A percentile compares a stretch with the other conserved stretches of the same genome.
phyloP scores from a whole-genome alignment of 2,888 invertebrate genomes.

The Cremastinae sp. region DNA sequence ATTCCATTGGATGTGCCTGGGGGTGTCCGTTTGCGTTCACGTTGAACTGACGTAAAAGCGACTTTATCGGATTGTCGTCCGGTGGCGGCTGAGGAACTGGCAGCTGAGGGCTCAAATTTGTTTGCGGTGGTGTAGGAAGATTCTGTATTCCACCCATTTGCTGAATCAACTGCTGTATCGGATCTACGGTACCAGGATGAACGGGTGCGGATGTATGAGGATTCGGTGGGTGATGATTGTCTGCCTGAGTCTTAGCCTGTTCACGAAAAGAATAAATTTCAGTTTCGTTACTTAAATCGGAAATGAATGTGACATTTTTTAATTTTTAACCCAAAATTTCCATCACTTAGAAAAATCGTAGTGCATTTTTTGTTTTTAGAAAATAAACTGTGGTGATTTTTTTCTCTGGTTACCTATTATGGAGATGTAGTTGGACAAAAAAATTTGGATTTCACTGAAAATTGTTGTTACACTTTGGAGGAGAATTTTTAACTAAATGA shows the following conservation, averaged over 20 bases:
- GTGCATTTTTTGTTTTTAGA: too few species aligned
- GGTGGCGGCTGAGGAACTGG: slow-evolving; percentile 65
- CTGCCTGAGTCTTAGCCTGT: slow-evolving; percentile 73
- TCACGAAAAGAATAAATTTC: slow-evolving; percentile 62
- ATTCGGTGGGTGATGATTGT: slow-evolving; percentile 71
- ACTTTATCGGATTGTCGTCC: slow-evolving; percentile 82
- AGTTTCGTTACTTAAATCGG: not conserved
- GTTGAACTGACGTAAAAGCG: slow-evolving; percentile 81
- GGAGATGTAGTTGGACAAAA: too few species aligned
- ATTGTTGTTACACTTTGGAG: too few species aligned
- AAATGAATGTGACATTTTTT: not conserved
- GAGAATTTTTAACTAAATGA: too few species aligned
- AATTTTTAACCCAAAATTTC: not conserved
- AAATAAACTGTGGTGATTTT: too few species aligned
- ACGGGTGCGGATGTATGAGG: slow-evolving; percentile 69
- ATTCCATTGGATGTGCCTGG: slow-evolving; percentile 73
- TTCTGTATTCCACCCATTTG: slow-evolving; percentile 82
- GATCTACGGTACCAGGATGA: slow-evolving; percentile 79
- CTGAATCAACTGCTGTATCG: slow-evolving; percentile 81
- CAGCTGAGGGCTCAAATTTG: slow-evolving; percentile 69
- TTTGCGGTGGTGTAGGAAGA: slow-evolving; percentile 75
- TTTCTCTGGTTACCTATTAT: too few species aligned
- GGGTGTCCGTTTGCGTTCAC: slow-evolving; percentile 74
- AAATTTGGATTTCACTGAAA: too few species aligned
- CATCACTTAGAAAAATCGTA: slow-evolving; percentile 40